Conservation (phyloP, 2,797 vertebrate species). For the Discoglossus pictus region DNA sequence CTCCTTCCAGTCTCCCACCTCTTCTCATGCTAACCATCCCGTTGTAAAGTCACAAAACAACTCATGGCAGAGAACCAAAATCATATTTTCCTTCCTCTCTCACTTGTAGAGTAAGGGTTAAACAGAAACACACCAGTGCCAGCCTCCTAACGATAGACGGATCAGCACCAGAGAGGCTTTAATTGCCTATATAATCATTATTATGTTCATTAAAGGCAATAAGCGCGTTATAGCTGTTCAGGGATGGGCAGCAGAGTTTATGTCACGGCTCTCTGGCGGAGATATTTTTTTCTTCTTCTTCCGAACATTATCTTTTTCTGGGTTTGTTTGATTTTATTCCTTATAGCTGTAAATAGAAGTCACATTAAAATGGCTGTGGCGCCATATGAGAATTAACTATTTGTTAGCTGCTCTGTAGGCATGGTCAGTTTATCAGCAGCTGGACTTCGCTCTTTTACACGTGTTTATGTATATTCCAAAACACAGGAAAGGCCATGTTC, state of each 20-base stretch:
- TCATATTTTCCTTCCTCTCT: conserved; percentile 5
- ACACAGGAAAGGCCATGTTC: too few relatives aligned
- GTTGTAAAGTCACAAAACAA: conserved; percentile 65
- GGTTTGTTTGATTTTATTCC: conserved; percentile 6
- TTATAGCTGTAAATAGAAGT: neutral
- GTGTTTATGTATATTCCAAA: too few relatives aligned
- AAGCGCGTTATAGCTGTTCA: conserved; percentile 24
- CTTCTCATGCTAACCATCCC: conserved; percentile 64
- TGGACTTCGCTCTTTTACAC: too few relatives aligned
- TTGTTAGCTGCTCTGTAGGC: too few relatives aligned
- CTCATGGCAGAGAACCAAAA: conserved; percentile 45
- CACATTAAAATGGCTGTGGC: neutral
- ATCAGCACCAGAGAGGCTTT: conserved; percentile 27
- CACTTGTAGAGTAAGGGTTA: conserved; percentile 53
- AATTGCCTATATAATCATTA: conserved; percentile 43
- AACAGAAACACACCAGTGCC: conserved; percentile 38
- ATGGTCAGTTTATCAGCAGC: too few relatives aligned
- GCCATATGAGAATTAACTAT: too few relatives aligned
- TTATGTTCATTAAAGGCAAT: conserved; percentile 45
- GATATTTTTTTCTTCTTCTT: neutral
- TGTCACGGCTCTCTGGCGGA: neutral
- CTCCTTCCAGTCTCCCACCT: conserved; percentile 55
- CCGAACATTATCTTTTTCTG: neutral
- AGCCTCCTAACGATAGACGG: neutral
- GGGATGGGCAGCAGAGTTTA: conserved; percentile 30